Evolutionary conservation across 2,113 vertebrate genomes (phyloP).

Genomic region (Morone chrysops): DNA sequence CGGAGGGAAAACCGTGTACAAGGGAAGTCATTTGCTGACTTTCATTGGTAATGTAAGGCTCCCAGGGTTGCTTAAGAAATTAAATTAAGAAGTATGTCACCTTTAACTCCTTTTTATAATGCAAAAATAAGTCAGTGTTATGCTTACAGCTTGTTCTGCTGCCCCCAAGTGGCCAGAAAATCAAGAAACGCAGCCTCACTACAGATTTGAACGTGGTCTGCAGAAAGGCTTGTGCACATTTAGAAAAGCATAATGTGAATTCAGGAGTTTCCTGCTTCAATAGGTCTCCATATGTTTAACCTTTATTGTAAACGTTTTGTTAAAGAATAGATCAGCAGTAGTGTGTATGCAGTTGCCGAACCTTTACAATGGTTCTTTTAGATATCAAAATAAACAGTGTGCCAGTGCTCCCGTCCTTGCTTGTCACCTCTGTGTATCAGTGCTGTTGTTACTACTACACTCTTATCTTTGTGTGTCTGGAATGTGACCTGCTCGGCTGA

Average conservation of each 20-base stretch:
- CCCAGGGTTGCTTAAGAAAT: not conserved
- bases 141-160: not conserved
- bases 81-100: too few species aligned
- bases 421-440: not conserved
- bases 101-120: not conserved
- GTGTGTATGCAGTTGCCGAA: not conserved
- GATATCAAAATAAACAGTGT: not conserved
- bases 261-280: not conserved
- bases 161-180: not conserved
- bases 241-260: not conserved
- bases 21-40: not conserved
- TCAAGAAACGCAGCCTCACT: not conserved
- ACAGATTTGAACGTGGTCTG: not conserved
- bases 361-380: not conserved
- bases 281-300: not conserved
- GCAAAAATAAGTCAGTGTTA: not conserved
- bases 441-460: too few species aligned
- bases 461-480: slow-evolving; percentile 11
- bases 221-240: not conserved
- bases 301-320: not conserved
- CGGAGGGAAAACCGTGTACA: not conserved
- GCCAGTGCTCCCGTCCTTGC: not conserved
- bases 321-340: not conserved
- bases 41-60: not conserved
- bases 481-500: slow-evolving; percentile 35